Evolutionary conservation across 2,113 vertebrate genomes (phyloP).

Genomic region (Nothocercus nigrocapillus): DNA sequence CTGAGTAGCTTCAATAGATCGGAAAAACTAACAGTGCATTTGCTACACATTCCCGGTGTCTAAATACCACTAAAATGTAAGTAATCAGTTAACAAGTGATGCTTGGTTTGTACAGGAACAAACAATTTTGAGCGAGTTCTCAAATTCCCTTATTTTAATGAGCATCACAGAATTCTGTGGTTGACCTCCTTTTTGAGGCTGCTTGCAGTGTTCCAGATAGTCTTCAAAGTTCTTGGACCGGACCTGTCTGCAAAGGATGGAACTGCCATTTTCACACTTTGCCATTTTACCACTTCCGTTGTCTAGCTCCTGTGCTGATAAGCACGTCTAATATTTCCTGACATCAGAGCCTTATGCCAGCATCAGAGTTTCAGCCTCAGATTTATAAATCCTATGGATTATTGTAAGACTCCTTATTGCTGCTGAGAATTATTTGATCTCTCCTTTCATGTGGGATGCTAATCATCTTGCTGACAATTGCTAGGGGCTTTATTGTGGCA

Average conservation of each 20-base stretch:
- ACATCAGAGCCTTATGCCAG: not conserved
- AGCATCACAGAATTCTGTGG: not conserved
- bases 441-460: not conserved
- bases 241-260: accelerated
- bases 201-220: not conserved
- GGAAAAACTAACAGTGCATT: not conserved
- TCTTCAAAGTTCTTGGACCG: not conserved
- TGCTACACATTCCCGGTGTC: not conserved
- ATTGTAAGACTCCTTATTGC: constrained; percentile 33
- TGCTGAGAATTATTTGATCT: constrained; percentile 19
- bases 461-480: not conserved
- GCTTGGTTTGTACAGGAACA: not conserved
- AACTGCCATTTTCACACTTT: not conserved
- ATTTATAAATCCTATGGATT: constrained; percentile 74
- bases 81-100: not conserved
- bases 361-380: constrained; percentile 25
- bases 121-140: not conserved
- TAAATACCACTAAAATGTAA: not conserved
- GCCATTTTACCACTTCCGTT: accelerated
- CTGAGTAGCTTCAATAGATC: not conserved
- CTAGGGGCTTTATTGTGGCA: not conserved
- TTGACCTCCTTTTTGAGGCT: constrained; percentile 9
- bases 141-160: not conserved
- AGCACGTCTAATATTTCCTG: not conserved
- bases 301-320: not conserved